These are phyloP conservation scores for Habropoda laboriosa DNA, from an alignment of 1,140 invertebrate species.

Conservation along the genomic window DNA sequence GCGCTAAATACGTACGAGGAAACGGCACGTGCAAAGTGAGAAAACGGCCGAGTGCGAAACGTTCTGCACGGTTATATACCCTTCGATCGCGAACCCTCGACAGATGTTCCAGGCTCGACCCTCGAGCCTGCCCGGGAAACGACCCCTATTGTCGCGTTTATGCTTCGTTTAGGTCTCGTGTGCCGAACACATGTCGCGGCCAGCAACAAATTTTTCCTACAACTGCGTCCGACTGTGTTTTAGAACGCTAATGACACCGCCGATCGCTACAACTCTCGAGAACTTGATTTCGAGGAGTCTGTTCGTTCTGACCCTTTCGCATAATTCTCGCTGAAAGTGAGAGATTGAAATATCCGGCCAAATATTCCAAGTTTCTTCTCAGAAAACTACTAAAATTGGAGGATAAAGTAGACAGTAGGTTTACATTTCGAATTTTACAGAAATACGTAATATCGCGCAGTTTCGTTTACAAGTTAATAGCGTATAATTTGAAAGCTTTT, in stretches of 20 bases:
- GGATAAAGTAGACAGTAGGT: too few relatives aligned
- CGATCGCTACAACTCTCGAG: too few relatives aligned
- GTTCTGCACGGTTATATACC: background rate
- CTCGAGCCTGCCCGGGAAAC: conserved; percentile 10
- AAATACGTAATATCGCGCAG: too few relatives aligned
- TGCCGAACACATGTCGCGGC: conserved; percentile 53
- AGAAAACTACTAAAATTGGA: too few relatives aligned
- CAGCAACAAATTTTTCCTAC: conserved; percentile 14
- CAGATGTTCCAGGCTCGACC: conserved; percentile 56
- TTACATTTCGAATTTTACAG: too few relatives aligned
- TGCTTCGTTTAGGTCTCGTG: conserved; percentile 33
- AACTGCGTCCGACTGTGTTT: conserved; percentile 4
- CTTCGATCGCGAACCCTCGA: conserved; percentile 44
- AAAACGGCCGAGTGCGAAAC: background rate
- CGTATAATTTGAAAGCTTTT: too few relatives aligned
- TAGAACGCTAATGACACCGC: conserved; percentile 4
- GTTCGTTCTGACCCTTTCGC: too few relatives aligned
- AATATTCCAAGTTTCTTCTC: too few relatives aligned
- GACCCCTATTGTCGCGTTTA: conserved; percentile 45
- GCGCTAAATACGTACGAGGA: background rate
- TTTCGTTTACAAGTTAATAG: too few relatives aligned
- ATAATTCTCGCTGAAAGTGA: too few relatives aligned
- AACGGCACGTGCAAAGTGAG: background rate
- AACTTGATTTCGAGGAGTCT: too few relatives aligned
- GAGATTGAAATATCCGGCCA: too few relatives aligned